Evolutionary conservation across 64 coral and sea anemone genomes (phyloP).

Genomic region (Pachyseris speciosa): DNA sequence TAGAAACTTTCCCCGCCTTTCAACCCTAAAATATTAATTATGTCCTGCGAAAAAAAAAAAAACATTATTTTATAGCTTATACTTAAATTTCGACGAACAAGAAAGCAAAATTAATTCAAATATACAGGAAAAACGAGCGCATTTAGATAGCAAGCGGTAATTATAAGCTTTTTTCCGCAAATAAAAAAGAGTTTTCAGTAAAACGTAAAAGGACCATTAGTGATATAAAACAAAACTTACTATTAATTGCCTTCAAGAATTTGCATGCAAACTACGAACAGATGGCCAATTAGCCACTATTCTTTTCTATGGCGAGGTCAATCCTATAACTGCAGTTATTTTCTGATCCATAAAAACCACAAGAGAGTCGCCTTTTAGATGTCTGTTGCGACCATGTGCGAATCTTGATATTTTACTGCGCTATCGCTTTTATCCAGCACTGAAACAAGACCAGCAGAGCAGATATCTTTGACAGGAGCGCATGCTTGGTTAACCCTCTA

Average conservation of each 20-base stretch:
- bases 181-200: constrained; percentile 13
- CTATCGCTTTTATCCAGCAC: not conserved
- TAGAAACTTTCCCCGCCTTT: constrained; percentile 4
- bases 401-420: not conserved
- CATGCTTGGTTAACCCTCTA: constrained; percentile 24
- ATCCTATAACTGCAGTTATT: not conserved
- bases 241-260: constrained; percentile 37
- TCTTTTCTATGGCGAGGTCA: constrained; percentile 3
- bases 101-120: too few relatives aligned
- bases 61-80: not conserved
- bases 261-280: constrained; percentile 49
- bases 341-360: not conserved
- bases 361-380: not conserved
- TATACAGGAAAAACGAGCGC: too few relatives aligned
- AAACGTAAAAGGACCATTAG: constrained; percentile 21
- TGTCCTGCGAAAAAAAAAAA: not conserved
- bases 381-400: not conserved
- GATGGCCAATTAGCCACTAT: constrained; percentile 34
- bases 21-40: constrained; percentile 35
- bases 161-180: not conserved
- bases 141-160: not conserved
- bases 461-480: not conserved
- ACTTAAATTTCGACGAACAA: not conserved
- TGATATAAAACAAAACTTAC: constrained; percentile 45
- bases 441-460: not conserved